Conservation (phyloP, 1,140 invertebrate genomes). For the Ridgeia piscesae region DNA sequence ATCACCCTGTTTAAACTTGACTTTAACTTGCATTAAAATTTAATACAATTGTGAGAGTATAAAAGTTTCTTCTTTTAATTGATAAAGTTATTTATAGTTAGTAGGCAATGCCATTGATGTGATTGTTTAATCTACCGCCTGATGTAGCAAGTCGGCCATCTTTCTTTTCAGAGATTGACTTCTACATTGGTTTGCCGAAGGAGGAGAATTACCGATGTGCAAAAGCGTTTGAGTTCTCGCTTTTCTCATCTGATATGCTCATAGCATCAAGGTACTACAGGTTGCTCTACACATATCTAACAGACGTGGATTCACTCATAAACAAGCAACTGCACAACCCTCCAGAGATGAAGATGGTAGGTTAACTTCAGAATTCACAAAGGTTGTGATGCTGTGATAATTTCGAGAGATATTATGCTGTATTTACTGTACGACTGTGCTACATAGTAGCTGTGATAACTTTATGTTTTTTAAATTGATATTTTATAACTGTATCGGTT, state of each 20-base stretch:
- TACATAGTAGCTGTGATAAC: too few species aligned
- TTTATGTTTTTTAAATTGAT: too few species aligned
- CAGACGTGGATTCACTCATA: background rate
- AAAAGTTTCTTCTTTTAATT: background rate
- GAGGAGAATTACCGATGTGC: slow-evolving; percentile 18
- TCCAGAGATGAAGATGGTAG: slow-evolving; percentile 10
- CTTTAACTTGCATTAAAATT: too few species aligned
- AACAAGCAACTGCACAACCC: slow-evolving; percentile 12
- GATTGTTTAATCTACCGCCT: background rate
- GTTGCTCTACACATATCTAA: background rate
- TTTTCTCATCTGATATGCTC: background rate
- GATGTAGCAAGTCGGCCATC: background rate
- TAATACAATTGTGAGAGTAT: too few species aligned
- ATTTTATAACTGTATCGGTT: too few species aligned
- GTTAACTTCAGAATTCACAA: background rate
- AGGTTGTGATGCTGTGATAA: too few species aligned
- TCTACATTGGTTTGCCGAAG: slow-evolving; percentile 21
- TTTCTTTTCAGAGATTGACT: slow-evolving; percentile 20
- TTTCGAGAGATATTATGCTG: too few species aligned
- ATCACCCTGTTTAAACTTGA: too few species aligned
- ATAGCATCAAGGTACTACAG: slow-evolving; percentile 13
- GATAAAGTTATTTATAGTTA: background rate
- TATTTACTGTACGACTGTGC: too few species aligned
- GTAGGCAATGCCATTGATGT: background rate
- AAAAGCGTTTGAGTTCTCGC: background rate